phyloP scores from a whole-genome alignment of 2,113 vertebrate species.

The Progne subis region DNA sequence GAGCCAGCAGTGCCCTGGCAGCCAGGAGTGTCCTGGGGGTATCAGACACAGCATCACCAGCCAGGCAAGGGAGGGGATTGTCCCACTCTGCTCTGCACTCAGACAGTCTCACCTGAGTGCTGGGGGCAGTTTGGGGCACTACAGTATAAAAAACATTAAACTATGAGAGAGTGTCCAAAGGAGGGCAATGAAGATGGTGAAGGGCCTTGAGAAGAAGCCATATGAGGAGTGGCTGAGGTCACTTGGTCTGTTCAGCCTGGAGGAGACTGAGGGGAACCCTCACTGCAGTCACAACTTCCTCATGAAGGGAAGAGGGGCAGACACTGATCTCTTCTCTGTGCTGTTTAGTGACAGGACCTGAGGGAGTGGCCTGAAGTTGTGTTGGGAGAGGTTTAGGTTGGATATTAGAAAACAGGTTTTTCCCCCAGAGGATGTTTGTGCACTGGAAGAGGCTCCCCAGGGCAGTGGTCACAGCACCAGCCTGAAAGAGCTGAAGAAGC shows the following conservation, averaged over 20 bases:
- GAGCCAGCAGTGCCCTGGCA: not conserved
- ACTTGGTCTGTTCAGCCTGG: not conserved
- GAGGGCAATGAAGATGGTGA: too few species aligned
- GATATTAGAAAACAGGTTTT: not conserved
- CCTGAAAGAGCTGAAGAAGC: not conserved
- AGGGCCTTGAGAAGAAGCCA: too few species aligned
- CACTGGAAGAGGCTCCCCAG: not conserved
- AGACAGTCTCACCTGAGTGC: fast-evolving
- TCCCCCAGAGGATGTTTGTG: not conserved
- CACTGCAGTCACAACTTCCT: not conserved
- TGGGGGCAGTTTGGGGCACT: not conserved
- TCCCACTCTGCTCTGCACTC: fast-evolving
- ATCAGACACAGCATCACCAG: not conserved
- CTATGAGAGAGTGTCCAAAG: too few species aligned
- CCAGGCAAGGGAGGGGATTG: not conserved
- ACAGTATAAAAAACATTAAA: not conserved
- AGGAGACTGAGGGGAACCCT: not conserved
- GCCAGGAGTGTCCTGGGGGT: not conserved
- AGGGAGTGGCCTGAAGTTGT: not conserved
- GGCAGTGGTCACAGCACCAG: not conserved
- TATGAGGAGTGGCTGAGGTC: not conserved
- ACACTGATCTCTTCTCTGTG: not conserved
- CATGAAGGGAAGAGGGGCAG: not conserved
- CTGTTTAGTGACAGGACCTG: not conserved
- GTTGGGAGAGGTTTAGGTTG: not conserved